Conservation (phyloP, 2,113 vertebrate species). For the Pelmatolapia mariae region DNA sequence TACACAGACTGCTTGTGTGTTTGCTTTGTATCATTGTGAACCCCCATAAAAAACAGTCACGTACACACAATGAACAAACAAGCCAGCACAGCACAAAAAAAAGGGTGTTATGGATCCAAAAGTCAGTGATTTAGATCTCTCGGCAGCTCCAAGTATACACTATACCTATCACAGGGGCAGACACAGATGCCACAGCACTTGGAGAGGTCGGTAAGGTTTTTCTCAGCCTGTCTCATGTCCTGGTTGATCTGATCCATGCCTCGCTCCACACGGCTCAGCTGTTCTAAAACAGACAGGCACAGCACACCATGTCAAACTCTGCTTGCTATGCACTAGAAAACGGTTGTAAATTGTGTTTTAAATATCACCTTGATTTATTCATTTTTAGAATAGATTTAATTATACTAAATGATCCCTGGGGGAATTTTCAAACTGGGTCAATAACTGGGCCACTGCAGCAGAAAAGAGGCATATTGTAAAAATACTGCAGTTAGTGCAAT, state of each 20-base stretch:
- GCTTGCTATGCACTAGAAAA: neutral
- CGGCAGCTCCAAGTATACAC: neutral
- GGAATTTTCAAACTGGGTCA: conserved; percentile 26
- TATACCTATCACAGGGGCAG: conserved; percentile 91
- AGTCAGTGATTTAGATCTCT: neutral
- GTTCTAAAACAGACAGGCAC: conserved; percentile 70
- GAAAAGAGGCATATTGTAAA: neutral
- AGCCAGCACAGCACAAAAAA: neutral
- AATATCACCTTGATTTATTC: neutral
- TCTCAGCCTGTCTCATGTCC: conserved; percentile 94
- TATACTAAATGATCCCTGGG: neutral
- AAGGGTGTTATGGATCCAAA: neutral
- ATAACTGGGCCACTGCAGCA: conserved; percentile 16
- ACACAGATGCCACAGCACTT: conserved; percentile 96
- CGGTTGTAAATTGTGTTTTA: neutral
- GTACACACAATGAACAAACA: neutral
- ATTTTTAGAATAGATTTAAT: neutral
- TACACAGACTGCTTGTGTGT: neutral
- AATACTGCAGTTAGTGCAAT: neutral
- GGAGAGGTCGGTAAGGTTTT: conserved; percentile 91
- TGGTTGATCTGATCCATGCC: conserved; percentile 98
- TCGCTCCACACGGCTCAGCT: conserved; percentile 84
- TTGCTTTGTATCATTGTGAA: neutral
- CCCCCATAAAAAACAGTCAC: neutral
- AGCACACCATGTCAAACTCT: neutral